phyloP scores from a whole-genome alignment of 2,888 invertebrate genomes.

The Lasioglossum calceatum region DNA sequence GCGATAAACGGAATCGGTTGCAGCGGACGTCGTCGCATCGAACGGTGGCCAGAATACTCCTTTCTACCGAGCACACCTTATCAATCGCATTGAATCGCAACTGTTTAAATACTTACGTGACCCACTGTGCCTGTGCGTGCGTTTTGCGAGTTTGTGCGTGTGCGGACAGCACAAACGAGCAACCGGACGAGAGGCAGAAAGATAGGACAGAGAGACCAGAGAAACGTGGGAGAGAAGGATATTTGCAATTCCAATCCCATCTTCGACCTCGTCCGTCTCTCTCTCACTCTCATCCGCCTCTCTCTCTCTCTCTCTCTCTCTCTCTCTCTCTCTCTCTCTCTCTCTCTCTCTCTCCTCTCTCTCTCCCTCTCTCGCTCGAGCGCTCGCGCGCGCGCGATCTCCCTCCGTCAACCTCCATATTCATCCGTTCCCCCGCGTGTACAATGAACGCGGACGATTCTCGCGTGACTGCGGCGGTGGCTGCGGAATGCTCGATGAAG shows the following conservation, averaged over 20 bases:
- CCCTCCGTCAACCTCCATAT: conserved; percentile 20
- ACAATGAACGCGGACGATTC: conserved; percentile 59
- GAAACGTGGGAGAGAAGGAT: conserved; percentile 65
- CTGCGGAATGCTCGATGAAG: conserved; percentile 64
- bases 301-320: neutral
- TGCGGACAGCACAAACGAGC: conserved; percentile 19
- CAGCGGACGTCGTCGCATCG: neutral
- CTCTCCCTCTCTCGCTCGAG: too few relatives aligned
- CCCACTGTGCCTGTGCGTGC: neutral
- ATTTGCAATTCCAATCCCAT: conserved; percentile 76
- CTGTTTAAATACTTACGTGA: conserved; percentile 14
- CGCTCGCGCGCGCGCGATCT: neutral
- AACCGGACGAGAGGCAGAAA: conserved; percentile 51
- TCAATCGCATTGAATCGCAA: conserved; percentile 22
- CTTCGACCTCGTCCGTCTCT: conserved; percentile 70
- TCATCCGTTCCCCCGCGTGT: conserved; percentile 41
- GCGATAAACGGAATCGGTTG: neutral
- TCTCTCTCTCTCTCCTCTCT: conserved; percentile 27
- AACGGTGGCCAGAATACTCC: neutral
- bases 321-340: conserved; percentile 24
- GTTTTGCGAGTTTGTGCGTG: conserved; percentile 6
- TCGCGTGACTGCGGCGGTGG: conserved; percentile 64
- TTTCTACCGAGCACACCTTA: neutral
- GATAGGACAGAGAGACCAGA: conserved; percentile 52
- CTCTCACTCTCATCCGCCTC: conserved; percentile 10